Base-by-base conservation (phyloP, 2,797 vertebrate genomes). In the Galago senegalensis region DNA sequence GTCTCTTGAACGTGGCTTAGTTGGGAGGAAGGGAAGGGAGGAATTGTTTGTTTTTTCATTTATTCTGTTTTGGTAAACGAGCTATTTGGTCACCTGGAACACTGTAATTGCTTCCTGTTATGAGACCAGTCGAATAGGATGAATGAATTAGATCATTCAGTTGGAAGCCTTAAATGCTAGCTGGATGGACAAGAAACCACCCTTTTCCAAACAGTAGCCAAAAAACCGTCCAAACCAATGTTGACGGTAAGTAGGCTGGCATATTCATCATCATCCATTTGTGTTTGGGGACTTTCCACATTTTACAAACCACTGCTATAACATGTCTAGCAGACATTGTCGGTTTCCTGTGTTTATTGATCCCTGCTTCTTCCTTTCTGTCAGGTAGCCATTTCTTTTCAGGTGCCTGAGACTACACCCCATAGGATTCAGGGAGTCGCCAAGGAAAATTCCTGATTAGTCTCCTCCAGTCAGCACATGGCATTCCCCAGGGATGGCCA, bases 41-140 rank as follows among this genome's bases (percentile, higher is more conserved):
- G n/a, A 65, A n/a, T 0, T 53, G 31, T 83, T 94, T 89, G 79
- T 46, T 82, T 89, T 81, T 49, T 75, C 60, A 76, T 72, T 65
- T 69, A 31, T 83, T 91, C 65, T 46, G 17, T 6, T 93, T 93
- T 84, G 37, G 58, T 53, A 89, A 76, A 23, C 8, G 25, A 73
- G 11, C 63, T 27, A 5, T 82, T 97, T 82, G 82, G 81, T 83
- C 49, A 63, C 83, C 86, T 46, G 6, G 75, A 67, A 75, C 56
- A 82, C 77, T 93, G 91, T 89, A 67, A 91, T 89, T 93, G 29
- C 79, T 97, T 97, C 87, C 96, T 97, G 91, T 97, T 97, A 72
- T 96, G 95, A 96, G 65, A 60, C 70, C 27, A 85, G 92, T 95
- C 83, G 85, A 70, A 34, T 34, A 40, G 31, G 49, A 90, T 85